A percentile compares a stretch with the other conserved stretches of the same genome.
phyloP scores from a whole-genome alignment of 1,140 invertebrate genomes.

The Ephestia elutella region DNA sequence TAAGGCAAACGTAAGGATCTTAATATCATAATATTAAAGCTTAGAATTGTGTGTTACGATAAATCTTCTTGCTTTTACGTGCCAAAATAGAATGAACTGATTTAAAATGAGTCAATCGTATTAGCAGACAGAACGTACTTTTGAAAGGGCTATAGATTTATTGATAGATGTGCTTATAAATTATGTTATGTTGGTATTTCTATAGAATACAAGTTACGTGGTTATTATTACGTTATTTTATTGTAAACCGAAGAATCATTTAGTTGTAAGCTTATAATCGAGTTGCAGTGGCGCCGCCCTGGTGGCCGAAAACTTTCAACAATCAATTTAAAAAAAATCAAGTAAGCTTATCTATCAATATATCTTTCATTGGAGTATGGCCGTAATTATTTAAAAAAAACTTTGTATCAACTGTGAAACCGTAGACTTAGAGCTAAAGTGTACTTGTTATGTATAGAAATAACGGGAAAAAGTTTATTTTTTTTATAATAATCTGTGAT shows the following conservation, averaged over 20 bases:
- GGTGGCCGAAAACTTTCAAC: not conserved
- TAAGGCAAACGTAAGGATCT: conserved; percentile 3
- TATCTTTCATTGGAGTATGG: not conserved
- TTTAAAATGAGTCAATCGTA: not conserved
- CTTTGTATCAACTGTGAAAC: conserved; percentile 20
- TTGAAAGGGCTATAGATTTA: no score
- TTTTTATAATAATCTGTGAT: conserved; percentile 62
- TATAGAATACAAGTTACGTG: no score
- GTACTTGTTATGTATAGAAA: conserved; percentile 55
- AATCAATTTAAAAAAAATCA: no score
- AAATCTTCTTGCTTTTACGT: not conserved
- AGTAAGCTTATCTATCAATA: not conserved
- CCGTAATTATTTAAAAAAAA: not conserved
- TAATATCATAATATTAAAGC: conserved; percentile 2
- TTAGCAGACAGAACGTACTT: not conserved
- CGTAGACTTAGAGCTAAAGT: conserved; percentile 33
- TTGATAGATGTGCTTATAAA: no score
- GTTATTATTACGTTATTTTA: no score
- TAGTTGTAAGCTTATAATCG: no score
- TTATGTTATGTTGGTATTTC: no score
- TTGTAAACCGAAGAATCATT: no score
- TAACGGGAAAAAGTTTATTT: conserved; percentile 56
- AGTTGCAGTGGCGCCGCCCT: no score
- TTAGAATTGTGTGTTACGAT: conserved; percentile 4
- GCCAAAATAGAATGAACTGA: not conserved